Conservation (phyloP, 2,797 vertebrate genomes). For the Enteromius viviparus region DNA sequence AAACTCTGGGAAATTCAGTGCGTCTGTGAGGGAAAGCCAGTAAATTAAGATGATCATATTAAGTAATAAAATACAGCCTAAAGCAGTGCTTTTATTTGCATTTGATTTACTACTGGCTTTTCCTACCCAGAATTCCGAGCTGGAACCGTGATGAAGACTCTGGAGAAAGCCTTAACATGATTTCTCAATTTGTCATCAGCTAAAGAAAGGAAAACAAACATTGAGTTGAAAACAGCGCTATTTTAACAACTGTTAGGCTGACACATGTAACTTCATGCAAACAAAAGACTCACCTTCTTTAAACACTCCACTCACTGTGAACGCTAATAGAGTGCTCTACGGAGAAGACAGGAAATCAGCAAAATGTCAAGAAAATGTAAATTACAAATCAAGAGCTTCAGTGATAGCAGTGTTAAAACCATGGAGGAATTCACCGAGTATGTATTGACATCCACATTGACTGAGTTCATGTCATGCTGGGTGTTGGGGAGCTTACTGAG, state of each 20-base stretch:
- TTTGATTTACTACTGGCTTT: background rate
- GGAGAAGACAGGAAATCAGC: background rate
- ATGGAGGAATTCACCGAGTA: constrained; percentile 78
- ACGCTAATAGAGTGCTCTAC: constrained; percentile 85
- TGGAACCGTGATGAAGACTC: constrained; percentile 89
- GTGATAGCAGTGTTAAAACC: background rate
- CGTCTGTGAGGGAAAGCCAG: background rate
- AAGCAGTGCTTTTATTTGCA: background rate
- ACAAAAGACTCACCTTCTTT: constrained; percentile 84
- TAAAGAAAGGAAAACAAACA: constrained; percentile 47
- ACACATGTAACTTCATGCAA: background rate
- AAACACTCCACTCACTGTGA: constrained; percentile 89
- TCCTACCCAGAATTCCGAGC: constrained; percentile 84
- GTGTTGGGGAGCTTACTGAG: constrained; percentile 91
- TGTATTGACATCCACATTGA: constrained; percentile 87
- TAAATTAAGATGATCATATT: background rate
- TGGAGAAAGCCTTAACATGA: constrained; percentile 85
- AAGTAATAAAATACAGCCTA: background rate
- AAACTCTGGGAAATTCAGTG: background rate
- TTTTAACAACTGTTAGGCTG: background rate
- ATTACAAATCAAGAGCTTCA: background rate
- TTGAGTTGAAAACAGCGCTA: background rate
- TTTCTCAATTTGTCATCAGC: constrained; percentile 86
- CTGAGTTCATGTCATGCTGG: constrained; percentile 87
- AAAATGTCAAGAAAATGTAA: constrained; percentile 24